phyloP scores from a whole-genome alignment of 2,888 invertebrate genomes.

The Auanema freiburgensis region DNA sequence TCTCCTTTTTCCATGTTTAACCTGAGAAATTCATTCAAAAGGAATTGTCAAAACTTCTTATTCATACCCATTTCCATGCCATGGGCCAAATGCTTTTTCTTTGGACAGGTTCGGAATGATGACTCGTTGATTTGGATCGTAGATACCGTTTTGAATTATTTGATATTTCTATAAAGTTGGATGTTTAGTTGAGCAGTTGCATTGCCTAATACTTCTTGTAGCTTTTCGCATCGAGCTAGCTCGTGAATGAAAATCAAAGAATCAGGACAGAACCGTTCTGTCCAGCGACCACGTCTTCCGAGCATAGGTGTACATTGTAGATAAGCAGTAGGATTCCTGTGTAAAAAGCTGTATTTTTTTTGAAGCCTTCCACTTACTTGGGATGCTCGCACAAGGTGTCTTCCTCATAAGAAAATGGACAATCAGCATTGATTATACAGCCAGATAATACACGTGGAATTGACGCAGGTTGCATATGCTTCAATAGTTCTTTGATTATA shows the following conservation, averaged over 20 bases:
- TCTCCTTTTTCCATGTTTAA: too few relatives aligned
- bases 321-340: constrained; percentile 30
- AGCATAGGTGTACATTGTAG: constrained; percentile 42
- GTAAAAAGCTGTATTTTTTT: constrained; percentile 4
- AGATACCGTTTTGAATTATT: not conserved
- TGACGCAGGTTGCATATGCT: not conserved
- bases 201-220: not conserved
- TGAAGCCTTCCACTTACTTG: not conserved
- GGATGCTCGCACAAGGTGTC: constrained; percentile 41
- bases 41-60: not conserved
- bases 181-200: too few relatives aligned
- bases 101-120: not conserved
- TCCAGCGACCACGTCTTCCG: constrained; percentile 38
- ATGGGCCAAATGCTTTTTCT: not conserved
- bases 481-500: too few relatives aligned
- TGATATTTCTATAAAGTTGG: not conserved
- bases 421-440: constrained; percentile 34
- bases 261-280: constrained; percentile 35
- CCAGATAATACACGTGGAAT: constrained; percentile 11
- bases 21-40: too few relatives aligned
- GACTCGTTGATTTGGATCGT: not conserved
- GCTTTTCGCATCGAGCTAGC: constrained; percentile 37
- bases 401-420: constrained; percentile 33
- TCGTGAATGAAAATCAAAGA: constrained; percentile 32
- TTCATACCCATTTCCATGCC: not conserved